Conservation (phyloP, 2,888 invertebrate species). For the Ennomos fuscantarius region DNA sequence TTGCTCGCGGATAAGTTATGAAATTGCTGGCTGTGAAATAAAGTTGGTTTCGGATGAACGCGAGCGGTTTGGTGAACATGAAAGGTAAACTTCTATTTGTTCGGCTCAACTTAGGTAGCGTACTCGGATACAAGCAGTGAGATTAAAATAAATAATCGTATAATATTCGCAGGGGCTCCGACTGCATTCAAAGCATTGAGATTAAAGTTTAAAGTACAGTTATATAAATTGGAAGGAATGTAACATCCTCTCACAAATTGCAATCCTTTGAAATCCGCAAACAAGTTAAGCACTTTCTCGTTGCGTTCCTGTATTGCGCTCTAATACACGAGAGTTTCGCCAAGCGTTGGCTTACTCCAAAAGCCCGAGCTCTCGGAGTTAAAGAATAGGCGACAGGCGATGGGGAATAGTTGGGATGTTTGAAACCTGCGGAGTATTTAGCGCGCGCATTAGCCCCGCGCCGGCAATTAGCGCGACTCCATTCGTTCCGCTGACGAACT, state of each 20-base stretch:
- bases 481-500: slow-evolving; percentile 26
- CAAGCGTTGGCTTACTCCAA: slow-evolving; percentile 45
- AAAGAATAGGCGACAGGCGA: slow-evolving; percentile 43
- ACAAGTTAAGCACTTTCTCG: slow-evolving; percentile 51
- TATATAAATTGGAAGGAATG: slow-evolving; percentile 36
- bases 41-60: background rate
- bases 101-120: no score
- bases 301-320: slow-evolving; percentile 45
- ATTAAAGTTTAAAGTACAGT: background rate
- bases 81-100: no score
- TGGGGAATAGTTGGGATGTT: slow-evolving; percentile 40
- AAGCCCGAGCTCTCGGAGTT: slow-evolving; percentile 48
- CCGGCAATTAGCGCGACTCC: slow-evolving; percentile 33
- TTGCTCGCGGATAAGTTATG: slow-evolving; percentile 22
- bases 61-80: no score
- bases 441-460: slow-evolving; percentile 34
- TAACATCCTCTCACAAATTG: slow-evolving; percentile 41
- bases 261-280: slow-evolving; percentile 50
- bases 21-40: slow-evolving; percentile 14
- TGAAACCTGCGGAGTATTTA: slow-evolving; percentile 44
- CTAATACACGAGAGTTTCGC: slow-evolving; percentile 48
- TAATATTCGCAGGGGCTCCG: no score
- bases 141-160: no score
- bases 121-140: no score
- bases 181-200: background rate